Evolutionary conservation across 2,888 invertebrate genomes (phyloP), one percentile per base, ranked within the genome.

Genomic region (Pseudeuparius sepicola): DNA sequence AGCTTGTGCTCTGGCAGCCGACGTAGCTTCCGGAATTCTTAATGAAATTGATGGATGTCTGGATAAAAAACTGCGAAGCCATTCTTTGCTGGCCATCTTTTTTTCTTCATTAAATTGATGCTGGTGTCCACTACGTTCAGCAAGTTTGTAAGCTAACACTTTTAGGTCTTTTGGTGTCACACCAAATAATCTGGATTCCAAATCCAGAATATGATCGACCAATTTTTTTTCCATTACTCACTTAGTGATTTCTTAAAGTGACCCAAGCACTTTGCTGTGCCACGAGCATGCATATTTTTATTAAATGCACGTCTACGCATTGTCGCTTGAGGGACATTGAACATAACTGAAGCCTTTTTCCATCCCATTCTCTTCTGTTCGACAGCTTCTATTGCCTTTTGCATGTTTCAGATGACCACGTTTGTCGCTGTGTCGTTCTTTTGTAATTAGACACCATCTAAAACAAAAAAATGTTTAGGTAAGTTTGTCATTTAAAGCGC

Each of bases 21-120:
- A 36, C 2, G 36, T 36, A 2, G 36, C 36, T 31, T 36, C 36
- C 3, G 30, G 36, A 2, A 30, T n/a, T 24, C 31, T 3, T 9
- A 36, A 11, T 10, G 36, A 36, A 7, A 36, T 24, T n/a, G 9
- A 7, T 3, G 14, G 14, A 17, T 36, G 2, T 2, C 36, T 11
- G 3, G 14, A 14, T 7, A 30, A 10, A 31, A 36, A 20, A 20
- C 20, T n/a, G 20, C 20, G 20, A 20, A 20, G 7, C 20, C 20
- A 20, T 20, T 23, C 23, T 12, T 15, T 36, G 14, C 36, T 31
- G 3, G 36, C 36, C 7, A 23, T 24, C 31, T 36, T 32, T n/a
- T 20, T 20, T 20, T 20, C 20, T 7, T 6, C 6, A n/a, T 20
- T 20, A 20, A 20, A 20, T 20, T 20, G 20, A n/a, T 20, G 20